Evolutionary conservation across 2,797 vertebrate genomes (phyloP).

Genomic region (Vespertilio murinus): DNA sequence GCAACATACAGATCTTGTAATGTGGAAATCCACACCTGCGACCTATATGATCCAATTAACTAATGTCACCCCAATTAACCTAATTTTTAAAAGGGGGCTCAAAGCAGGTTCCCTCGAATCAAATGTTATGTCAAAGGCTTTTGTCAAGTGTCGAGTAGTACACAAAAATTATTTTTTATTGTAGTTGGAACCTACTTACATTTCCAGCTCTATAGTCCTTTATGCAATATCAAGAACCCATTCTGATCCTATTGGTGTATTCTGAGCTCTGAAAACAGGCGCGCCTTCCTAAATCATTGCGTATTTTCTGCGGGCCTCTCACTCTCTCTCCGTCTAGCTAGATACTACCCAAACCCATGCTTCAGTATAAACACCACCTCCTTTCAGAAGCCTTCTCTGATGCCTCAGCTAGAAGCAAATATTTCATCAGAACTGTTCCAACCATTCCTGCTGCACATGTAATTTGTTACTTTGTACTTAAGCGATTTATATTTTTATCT

Average conservation of each 20-base stretch:
- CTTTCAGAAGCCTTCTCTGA: not conserved
- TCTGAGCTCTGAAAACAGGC: not conserved
- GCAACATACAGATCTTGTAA: not conserved
- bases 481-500: not conserved
- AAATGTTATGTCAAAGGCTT: not conserved
- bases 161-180: not conserved
- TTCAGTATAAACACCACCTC: not conserved
- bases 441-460: not conserved
- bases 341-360: not conserved
- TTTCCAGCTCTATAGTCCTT: not conserved
- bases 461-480: conserved; percentile 4
- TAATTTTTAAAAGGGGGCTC: not conserved
- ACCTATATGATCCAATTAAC: not conserved
- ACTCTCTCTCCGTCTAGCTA: not conserved
- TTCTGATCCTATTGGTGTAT: not conserved
- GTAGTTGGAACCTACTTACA: not conserved
- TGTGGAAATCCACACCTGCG: not conserved
- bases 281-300: not conserved
- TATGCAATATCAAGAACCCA: not conserved
- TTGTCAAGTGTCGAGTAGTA: not conserved
- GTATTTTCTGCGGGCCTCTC: not conserved
- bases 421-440: not conserved
- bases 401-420: not conserved
- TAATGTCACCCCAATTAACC: not conserved
- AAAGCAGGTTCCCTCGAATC: not conserved